A percentile compares a stretch with the other conserved stretches of the same genome.
These are phyloP conservation scores for Mesorhabditis belari DNA, from an alignment of 2,888 invertebrate genomes.

Conservation along the genomic window DNA sequence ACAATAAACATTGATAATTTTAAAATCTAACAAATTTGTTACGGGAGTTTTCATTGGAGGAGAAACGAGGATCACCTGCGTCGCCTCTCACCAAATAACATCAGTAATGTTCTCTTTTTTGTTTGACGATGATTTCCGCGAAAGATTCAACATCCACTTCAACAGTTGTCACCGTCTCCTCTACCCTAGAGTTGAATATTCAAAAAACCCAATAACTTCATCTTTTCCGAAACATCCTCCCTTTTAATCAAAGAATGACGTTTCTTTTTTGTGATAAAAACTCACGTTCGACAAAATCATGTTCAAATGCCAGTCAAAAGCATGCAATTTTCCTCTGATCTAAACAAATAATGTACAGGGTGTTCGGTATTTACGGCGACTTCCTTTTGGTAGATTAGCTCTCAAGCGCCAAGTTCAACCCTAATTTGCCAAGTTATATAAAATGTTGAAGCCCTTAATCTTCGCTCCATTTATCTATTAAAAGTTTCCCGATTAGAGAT, in stretches of 20 bases:
- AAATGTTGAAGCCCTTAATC: no score
- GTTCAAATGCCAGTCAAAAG: conserved; percentile 97
- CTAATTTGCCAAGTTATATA: no score
- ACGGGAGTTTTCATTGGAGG: conserved; percentile 63
- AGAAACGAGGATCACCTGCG: conserved; percentile 95
- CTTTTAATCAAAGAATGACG: background rate
- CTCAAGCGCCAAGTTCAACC: no score
- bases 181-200: conserved; percentile 59
- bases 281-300: conserved; percentile 70
- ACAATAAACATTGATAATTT: no score
- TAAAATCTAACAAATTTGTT: no score
- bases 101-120: conserved; percentile 65
- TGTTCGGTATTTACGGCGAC: no score
- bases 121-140: conserved; percentile 92
- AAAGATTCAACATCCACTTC: conserved; percentile 96
- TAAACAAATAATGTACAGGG: conserved; percentile 3
- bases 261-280: background rate
- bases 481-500: no score
- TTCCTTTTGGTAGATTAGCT: no score
- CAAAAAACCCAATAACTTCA: background rate
- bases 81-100: conserved; percentile 98
- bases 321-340: conserved; percentile 61
- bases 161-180: conserved; percentile 75
- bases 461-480: no score
- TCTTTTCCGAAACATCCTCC: background rate